Evolutionary conservation across 2,113 vertebrate genomes (phyloP), one percentile per base, ranked within the genome.

Genomic region (Procapra przewalskii): DNA sequence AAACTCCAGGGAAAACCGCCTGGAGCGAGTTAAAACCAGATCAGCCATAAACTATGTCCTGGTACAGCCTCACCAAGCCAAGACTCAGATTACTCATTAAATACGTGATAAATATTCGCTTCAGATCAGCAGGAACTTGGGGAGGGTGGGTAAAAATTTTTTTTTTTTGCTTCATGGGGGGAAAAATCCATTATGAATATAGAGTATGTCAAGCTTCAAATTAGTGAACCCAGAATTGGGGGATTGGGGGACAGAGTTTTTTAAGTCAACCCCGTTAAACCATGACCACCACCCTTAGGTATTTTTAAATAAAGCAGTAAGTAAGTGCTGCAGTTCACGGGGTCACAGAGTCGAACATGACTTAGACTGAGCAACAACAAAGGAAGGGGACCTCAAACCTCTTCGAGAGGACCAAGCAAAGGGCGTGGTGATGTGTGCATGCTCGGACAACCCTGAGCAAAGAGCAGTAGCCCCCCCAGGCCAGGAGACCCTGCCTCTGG

Each of bases 1-100:
- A 98, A 99, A 98, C 97, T 98, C 98, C 96, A 98, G 98, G 98
- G 98, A 99, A 99, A 99, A 98, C 98, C 21, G 93, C 90, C 98
- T 97, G 95, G 81, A 86, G 91, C 84, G 40, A 94, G 98, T 95
- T 97, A 95, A 36, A 97, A 98, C 94, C 97, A 98, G 96, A 96
- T 25, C 60, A 54, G 89, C n/a, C 91, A 97, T 95, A 97, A 98
- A 97, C 96, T 59, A 77, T 40, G 86, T 96, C 94, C 93, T 93
- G 97, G 97, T 97, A 94, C 77, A 96, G 96, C 83, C 79, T 97
- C 97, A 94, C 95, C 93, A 1, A n/a, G 95, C 91, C 92, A 84
- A 93, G 96, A 92, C 91, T 97, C 83, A 96, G 97, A 98, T 98
- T 98, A 98, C 97, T 97, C 96, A 98, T 97, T 95, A 98, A 95